Base-by-base conservation (phyloP, 2,888 invertebrate species). In the Syrphus vitripennis region DNA sequence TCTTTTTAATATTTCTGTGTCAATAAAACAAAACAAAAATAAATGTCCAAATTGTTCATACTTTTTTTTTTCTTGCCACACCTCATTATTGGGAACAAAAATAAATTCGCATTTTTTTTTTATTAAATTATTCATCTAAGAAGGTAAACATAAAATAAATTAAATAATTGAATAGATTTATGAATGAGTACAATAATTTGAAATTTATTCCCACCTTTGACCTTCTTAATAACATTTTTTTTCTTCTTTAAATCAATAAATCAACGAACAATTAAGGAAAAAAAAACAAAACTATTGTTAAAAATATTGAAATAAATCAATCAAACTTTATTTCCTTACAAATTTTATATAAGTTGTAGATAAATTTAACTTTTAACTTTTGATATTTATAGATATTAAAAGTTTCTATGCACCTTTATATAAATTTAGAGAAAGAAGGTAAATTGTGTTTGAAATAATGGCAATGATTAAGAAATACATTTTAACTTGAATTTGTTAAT, bases 291-390 rank as follows among this genome's bases (percentile, higher is more conserved):
- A 26, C n/a, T 26, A 53, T 53, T 53, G 26, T 26, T 53, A 7
- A 26, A n/a, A n/a, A n/a, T 53, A 26, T 53, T 53, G 26, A n/a
- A n/a, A 26, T 24, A 53, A 53, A 53, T 53, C 53, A 53, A 53
- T 53, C 53, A 26, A 53, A 53, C 14, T n/a, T n/a, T 21, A 53
- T 53, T 53, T 53, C 53, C 53, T 53, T 53, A 53, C 53, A 53
- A 53, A n/a, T n/a, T 53, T 24, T n/a, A 3, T 50, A 26, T 53
- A 26, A 26, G 2, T 53, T 7, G 7, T 7, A 26, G 26, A 26
- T 53, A 53, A 53, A 53, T 53, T 53, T 1, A 26, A 53, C 53
- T 26, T 26, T 57, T 70, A 19, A 29, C 42, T 19, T 31, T 31
- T n/a, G 3, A 12, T 7, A 10, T 34, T 34, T 10, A 42, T 16